phyloP scores from a whole-genome alignment of 2,888 invertebrate genomes.

The Apodemia mormo region DNA sequence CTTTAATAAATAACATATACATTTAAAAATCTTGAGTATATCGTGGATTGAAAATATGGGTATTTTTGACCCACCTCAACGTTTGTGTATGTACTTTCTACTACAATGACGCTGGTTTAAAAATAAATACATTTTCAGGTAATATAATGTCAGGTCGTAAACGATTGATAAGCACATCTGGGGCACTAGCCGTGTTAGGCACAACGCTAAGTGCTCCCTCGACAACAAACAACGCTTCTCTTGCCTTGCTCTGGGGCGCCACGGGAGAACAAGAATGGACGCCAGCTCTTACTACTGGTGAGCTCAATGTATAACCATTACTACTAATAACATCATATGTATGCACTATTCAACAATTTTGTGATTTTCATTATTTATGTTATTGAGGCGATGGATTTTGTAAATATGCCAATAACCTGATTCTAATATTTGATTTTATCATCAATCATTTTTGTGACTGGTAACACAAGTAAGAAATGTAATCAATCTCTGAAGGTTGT shows the following conservation, averaged over 20 bases:
- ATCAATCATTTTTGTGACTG: slow-evolving; percentile 6
- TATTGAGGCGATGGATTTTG: background rate
- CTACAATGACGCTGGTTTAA: too few relatives aligned
- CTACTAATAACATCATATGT: background rate
- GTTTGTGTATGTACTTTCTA: too few relatives aligned
- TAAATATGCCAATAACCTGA: slow-evolving; percentile 6
- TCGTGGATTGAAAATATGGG: too few relatives aligned
- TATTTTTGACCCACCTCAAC: too few relatives aligned
- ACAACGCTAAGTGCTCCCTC: slow-evolving; percentile 50
- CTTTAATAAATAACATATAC: too few relatives aligned
- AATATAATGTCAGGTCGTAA: slow-evolving; percentile 64
- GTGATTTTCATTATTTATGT: background rate
- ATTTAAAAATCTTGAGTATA: too few relatives aligned
- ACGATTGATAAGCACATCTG: slow-evolving; percentile 69
- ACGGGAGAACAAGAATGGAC: slow-evolving; percentile 99
- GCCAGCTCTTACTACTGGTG: slow-evolving; percentile 96
- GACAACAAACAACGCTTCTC: slow-evolving; percentile 73
- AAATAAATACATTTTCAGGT: slow-evolving; percentile 45
- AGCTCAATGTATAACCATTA: slow-evolving; percentile 25
- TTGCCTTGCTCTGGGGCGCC: slow-evolving; percentile 94
- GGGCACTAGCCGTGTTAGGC: slow-evolving; percentile 43
- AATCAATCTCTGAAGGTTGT: background rate
- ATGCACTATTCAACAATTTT: background rate
- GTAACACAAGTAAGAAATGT: background rate
- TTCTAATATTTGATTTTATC: background rate